Percentiles rank a stretch among this genome's conserved stretches.
Evolutionary conservation across 2,113 vertebrate genomes (phyloP).

Genomic region (Rhinopomastus cyanomelas): DNA sequence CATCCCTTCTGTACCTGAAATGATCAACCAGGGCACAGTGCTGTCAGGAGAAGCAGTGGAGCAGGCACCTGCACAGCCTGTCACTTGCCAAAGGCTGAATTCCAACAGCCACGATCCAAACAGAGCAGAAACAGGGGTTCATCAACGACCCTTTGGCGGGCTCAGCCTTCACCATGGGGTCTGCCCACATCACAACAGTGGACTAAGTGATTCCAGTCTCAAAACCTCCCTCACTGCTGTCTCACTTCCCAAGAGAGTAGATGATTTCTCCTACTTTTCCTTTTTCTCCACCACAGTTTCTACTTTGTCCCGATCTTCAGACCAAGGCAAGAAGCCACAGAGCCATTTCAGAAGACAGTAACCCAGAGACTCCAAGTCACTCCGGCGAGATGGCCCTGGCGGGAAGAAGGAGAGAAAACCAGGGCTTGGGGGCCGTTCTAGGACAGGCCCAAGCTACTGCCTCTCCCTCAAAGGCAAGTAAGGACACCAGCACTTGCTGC

Average conservation of each 20-base stretch:
- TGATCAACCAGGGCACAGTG: not conserved
- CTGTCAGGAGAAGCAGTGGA: not conserved
- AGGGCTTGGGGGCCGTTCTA: not conserved
- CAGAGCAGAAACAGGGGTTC: not conserved
- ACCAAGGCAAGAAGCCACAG: slow-evolving; percentile 86
- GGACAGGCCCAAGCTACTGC: not conserved
- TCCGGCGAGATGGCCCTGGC: slow-evolving; percentile 88
- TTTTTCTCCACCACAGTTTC: slow-evolving; percentile 79
- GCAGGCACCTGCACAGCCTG: not conserved
- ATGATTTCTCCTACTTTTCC: slow-evolving; percentile 69
- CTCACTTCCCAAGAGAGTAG: not conserved
- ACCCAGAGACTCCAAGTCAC: slow-evolving; percentile 91
- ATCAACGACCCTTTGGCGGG: not conserved
- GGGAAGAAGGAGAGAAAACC: not conserved
- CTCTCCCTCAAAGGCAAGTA: not conserved
- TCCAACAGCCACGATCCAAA: not conserved
- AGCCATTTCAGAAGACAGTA: slow-evolving; percentile 92
- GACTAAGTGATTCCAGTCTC: not conserved
- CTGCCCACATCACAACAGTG: not conserved
- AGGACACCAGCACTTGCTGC: not conserved
- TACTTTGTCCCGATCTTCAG: slow-evolving; percentile 57
- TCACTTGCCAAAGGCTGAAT: not conserved
- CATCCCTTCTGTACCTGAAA: slow-evolving; percentile 77
- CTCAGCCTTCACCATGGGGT: not conserved
- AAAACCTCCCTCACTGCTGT: not conserved